These are phyloP conservation scores for Meandrusa payeni DNA, from an alignment of 2,888 invertebrate species.

Conservation along the genomic window DNA sequence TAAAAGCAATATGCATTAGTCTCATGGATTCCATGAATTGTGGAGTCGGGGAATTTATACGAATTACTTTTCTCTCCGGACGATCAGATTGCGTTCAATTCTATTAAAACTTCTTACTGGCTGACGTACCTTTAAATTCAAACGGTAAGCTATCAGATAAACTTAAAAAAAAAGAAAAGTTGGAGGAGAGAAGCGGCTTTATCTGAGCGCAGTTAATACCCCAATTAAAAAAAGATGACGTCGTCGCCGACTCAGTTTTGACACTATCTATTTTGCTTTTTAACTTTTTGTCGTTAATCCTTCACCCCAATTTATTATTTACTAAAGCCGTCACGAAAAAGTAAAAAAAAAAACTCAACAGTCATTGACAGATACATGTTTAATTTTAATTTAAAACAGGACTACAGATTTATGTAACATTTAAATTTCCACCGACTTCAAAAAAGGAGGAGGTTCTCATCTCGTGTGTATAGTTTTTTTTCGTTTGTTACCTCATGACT, in stretches of 20 bases:
- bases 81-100: constrained; percentile 68
- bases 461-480: no score
- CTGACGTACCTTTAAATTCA: constrained; percentile 75
- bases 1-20: constrained; percentile 21
- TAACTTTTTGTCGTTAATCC: constrained; percentile 28
- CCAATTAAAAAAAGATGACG: constrained; percentile 73
- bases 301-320: constrained; percentile 15
- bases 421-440: no score
- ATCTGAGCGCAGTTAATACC: constrained; percentile 75
- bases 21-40: constrained; percentile 20
- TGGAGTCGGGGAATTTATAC: constrained; percentile 20
- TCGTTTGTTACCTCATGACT: no score
- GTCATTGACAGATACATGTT: constrained; percentile 5
- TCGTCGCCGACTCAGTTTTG: constrained; percentile 38
- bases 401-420: no score
- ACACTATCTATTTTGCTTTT: constrained; percentile 29
- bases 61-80: constrained; percentile 45
- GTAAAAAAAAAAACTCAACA: no score
- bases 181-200: constrained; percentile 56
- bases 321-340: no score
- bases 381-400: no score
- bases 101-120: constrained; percentile 75
- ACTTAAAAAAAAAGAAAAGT: constrained; percentile 48
- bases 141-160: constrained; percentile 79
- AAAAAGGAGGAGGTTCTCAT: no score